Evolutionary conservation across 37 sponge, comb jelly and placozoan species (phyloP).

Genomic region (Dysidea cf. avara): DNA sequence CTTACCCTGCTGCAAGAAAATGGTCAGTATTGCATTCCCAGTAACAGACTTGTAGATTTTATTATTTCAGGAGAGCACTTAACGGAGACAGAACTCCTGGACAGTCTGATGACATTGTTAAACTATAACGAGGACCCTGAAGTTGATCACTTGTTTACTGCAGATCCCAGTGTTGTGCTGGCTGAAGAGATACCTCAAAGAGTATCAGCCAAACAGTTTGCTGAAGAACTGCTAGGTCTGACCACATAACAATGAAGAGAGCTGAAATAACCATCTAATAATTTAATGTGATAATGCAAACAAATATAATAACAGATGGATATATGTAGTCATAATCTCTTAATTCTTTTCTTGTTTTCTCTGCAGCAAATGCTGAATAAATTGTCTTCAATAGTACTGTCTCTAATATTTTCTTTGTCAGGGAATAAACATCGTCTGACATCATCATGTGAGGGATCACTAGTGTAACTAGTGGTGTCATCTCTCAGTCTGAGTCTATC

Average conservation of each 20-base stretch:
- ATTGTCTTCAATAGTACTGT: too few species aligned
- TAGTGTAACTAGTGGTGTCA: too few species aligned
- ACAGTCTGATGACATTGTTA: slow-evolving; percentile 84
- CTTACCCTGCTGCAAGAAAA: slow-evolving; percentile 73
- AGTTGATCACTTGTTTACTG: slow-evolving; percentile 21
- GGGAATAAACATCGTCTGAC: slow-evolving; percentile 27
- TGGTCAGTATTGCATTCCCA: slow-evolving; percentile 35
- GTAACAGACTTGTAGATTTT: not conserved
- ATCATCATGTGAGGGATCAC: not conserved
- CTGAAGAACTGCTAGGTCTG: slow-evolving; percentile 77
- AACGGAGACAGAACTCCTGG: slow-evolving; percentile 88
- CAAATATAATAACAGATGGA: not conserved
- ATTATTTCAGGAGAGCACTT: slow-evolving; percentile 83
- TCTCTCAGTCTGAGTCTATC: too few species aligned
- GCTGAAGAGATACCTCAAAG: slow-evolving; percentile 44
- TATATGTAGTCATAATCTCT: not conserved
- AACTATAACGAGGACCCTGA: slow-evolving; percentile 67
- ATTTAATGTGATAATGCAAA: too few species aligned
- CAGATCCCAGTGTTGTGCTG: slow-evolving; percentile 44
- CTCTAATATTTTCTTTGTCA: not conserved
- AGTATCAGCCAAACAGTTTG: slow-evolving; percentile 63
- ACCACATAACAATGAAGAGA: slow-evolving; percentile 2
- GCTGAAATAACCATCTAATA: too few species aligned
- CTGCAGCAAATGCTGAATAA: too few species aligned
- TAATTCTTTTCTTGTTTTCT: not conserved